phyloP scores from a whole-genome alignment of 2,888 invertebrate genomes.

The Mallateleia sp. region DNA sequence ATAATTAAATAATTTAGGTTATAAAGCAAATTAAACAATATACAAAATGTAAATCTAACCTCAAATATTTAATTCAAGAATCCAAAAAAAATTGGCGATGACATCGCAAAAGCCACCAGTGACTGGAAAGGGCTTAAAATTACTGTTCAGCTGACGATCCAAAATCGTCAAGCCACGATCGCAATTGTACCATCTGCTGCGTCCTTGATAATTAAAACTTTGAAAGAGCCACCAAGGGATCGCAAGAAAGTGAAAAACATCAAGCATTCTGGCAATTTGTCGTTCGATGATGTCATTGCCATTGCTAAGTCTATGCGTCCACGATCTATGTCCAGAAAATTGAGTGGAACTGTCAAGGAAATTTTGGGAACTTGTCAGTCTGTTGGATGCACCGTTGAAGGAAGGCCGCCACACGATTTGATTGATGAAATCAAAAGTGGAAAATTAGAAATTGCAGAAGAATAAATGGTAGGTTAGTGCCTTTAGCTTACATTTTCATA shows the following conservation, averaged over 20 bases:
- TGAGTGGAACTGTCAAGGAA: conserved; percentile 98
- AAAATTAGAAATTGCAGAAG: conserved; percentile 94
- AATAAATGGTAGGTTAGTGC: conserved; percentile 90
- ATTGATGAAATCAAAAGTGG: conserved; percentile 98
- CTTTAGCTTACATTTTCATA: conserved; percentile 16
- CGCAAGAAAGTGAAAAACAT: conserved; percentile 99
- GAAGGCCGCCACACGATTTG: conserved; percentile 97
- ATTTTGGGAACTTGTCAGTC: conserved; percentile 97
- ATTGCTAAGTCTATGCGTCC: conserved; percentile 98
- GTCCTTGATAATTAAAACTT: conserved; percentile 98
- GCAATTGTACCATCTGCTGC: conserved; percentile 99
- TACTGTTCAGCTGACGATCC: conserved; percentile 99
- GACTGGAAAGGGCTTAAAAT: conserved; percentile 99
- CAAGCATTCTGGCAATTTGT: conserved; percentile 99
- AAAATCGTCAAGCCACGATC: conserved; percentile 99
- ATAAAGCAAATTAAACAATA: no score
- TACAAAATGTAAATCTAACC: no score
- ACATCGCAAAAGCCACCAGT: conserved; percentile 99
- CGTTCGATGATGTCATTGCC: conserved; percentile 97
- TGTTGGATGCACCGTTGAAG: conserved; percentile 97
- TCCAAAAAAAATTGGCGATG: conserved; percentile 99
- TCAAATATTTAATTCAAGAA: no score
- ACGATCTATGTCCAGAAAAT: conserved; percentile 98
- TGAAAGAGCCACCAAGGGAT: conserved; percentile 99
- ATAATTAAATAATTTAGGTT: no score